phyloP scores from a whole-genome alignment of 2,113 vertebrate genomes.

The Catharus minimus region DNA sequence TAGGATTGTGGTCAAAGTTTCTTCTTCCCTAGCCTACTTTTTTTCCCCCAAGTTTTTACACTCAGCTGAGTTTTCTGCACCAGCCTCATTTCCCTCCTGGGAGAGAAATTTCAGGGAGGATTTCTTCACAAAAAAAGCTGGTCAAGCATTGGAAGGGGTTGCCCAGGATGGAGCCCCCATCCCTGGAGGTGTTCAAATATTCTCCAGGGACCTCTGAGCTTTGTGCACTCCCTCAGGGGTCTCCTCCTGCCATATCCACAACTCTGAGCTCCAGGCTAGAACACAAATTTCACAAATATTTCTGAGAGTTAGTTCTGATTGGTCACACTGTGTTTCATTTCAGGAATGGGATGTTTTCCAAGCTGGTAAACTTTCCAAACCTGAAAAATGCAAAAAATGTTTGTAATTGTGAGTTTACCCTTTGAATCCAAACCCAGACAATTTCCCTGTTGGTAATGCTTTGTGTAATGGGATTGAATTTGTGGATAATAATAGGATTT shows the following conservation, averaged over 20 bases:
- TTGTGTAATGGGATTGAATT: neutral
- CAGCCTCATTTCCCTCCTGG: neutral
- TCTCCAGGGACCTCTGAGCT: neutral
- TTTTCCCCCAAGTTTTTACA: neutral
- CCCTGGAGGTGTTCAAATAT: neutral
- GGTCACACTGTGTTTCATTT: neutral
- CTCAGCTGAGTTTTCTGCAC: neutral
- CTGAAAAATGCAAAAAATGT: neutral
- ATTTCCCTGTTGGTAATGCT: neutral
- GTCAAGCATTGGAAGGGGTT: neutral
- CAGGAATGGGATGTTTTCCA: neutral
- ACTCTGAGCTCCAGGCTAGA: neutral
- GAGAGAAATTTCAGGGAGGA: neutral
- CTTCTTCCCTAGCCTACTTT: neutral
- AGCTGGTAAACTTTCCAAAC: neutral
- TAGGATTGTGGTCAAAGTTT: neutral
- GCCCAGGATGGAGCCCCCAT: neutral
- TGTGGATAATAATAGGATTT: neutral
- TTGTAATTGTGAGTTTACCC: neutral
- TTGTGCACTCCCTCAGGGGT: neutral
- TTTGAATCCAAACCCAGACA: neutral
- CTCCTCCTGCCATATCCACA: neutral
- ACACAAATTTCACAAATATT: neutral
- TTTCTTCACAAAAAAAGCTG: neutral
- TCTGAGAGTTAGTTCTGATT: neutral